These are phyloP conservation scores for Pteronura brasiliensis DNA, from an alignment of 2,113 vertebrate genomes.

Conservation along the genomic window DNA sequence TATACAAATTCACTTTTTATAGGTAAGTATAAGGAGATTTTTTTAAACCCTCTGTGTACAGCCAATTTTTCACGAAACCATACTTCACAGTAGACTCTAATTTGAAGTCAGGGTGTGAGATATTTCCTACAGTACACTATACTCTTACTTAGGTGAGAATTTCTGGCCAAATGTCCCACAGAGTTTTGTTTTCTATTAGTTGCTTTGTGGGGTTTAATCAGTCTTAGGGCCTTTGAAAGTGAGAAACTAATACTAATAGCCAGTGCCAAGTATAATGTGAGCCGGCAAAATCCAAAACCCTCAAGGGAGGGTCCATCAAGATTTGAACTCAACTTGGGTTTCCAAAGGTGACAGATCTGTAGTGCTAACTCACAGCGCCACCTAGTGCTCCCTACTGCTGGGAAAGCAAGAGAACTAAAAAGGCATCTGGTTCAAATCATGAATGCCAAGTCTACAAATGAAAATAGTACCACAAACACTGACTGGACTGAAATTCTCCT, in stretches of 20 bases:
- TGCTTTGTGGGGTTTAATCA: slow-evolving; percentile 57
- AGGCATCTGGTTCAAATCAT: slow-evolving; percentile 82
- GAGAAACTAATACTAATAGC: slow-evolving; percentile 50
- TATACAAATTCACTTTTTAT: slow-evolving; percentile 20
- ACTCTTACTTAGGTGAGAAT: slow-evolving; percentile 76
- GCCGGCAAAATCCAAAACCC: slow-evolving; percentile 73
- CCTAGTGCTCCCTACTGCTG: slow-evolving; percentile 72
- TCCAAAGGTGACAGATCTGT: slow-evolving; percentile 66
- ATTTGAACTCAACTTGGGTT: slow-evolving; percentile 70
- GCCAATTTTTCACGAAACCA: slow-evolving; percentile 62
- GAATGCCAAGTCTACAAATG: slow-evolving; percentile 82
- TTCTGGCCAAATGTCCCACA: slow-evolving; percentile 64
- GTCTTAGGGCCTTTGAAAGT: slow-evolving; percentile 72
- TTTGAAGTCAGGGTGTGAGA: slow-evolving; percentile 76
- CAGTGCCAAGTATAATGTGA: slow-evolving; percentile 70
- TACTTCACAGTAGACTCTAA: slow-evolving; percentile 75
- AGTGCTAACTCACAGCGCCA: slow-evolving; percentile 74
- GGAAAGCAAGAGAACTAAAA: background rate
- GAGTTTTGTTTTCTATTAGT: slow-evolving; percentile 62
- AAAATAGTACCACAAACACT: slow-evolving; percentile 76
- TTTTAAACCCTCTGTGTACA: background rate
- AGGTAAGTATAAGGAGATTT: background rate
- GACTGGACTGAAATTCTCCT: slow-evolving; percentile 63
- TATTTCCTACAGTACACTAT: slow-evolving; percentile 71
- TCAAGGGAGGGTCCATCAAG: slow-evolving; percentile 68